phyloP scores from a whole-genome alignment of 2,113 vertebrate species.

The Lamprologus callipterus region DNA sequence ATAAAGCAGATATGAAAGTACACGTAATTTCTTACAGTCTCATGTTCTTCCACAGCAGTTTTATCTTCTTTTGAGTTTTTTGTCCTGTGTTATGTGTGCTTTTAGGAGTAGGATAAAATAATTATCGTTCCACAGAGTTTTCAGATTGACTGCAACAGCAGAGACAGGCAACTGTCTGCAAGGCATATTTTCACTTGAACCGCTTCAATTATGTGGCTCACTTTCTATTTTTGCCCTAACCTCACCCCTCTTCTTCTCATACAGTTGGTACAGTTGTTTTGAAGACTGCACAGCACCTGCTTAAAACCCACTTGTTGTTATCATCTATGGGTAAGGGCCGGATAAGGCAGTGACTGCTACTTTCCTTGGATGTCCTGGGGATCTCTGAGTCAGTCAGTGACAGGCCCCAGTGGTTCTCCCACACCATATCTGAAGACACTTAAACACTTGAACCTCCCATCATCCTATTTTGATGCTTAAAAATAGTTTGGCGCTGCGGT shows the following conservation, averaged over 20 bases:
- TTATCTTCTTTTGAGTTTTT: not conserved
- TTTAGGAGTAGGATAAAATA: not conserved
- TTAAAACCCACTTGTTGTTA: conserved; percentile 43
- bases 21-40: not conserved
- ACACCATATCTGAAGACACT: not conserved
- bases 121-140: not conserved
- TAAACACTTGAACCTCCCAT: not conserved
- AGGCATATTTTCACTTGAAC: conserved; percentile 9
- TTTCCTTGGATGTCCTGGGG: not conserved
- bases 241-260: not conserved
- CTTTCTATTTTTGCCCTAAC: conserved; percentile 47
- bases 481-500: not conserved
- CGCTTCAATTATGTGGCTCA: conserved; percentile 37
- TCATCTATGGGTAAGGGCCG: not conserved
- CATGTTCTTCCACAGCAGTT: not conserved
- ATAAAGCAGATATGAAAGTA: not conserved
- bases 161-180: conserved; percentile 20
- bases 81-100: not conserved
- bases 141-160: conserved; percentile 37
- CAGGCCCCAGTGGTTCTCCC: not conserved
- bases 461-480: not conserved
- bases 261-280: conserved; percentile 47
- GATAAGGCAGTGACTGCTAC: not conserved
- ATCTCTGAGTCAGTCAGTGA: not conserved
- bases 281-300: conserved; percentile 43